Evolutionary conservation across 2,888 invertebrate genomes (phyloP), one percentile per base, ranked within the genome.

Genomic region (Caenorhabditis imperialis): DNA sequence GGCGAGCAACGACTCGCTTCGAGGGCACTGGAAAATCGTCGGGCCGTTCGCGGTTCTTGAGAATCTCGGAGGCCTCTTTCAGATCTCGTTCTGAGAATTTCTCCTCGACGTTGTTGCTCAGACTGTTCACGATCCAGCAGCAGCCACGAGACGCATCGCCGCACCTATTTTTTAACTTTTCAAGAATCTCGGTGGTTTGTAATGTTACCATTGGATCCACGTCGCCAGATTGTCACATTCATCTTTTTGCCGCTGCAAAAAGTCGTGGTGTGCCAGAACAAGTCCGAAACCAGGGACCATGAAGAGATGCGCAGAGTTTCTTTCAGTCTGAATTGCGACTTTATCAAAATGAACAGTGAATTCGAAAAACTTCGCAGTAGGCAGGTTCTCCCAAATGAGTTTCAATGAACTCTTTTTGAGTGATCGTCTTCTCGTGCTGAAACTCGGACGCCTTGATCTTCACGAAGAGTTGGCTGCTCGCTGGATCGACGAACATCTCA

Each of bases 211-310:
- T 50, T 50, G 35, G 1, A 50, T 50, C 50, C 50, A 50, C 3
- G 30, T 10, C 20, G 25, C 8, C 2, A 10, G 10, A 12, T 10
- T 30, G 8, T 18, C 14, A 1, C 30, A 20, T 5, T 51, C 12
- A 10, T 44, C 23, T 22, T 57, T 38, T 30, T 27, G 20, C 7
- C 33, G 14, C 20, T 35, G n/a, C n/a, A 27, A 14, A 1, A 14
- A 57, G 35, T 6, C 27, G 33, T 23, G 37, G 5, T 45, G 27
- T 10, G 25, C 63, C n/a, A 63, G 33, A 27, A 65, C 25, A 22
- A 38, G 55, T 6, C 63, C 63, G 14, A 65, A 55, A 12, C 63
- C 63, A 1, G 38, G 22, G 16, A 65, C 30, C 33, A 22, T 33
- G 18, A 37, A 55, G 1, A 51, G 20, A 7, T 55, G 42, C 4